Conservation (phyloP, 92 coral and sea anemone genomes). For the Isaurus tuberculatus region DNA sequence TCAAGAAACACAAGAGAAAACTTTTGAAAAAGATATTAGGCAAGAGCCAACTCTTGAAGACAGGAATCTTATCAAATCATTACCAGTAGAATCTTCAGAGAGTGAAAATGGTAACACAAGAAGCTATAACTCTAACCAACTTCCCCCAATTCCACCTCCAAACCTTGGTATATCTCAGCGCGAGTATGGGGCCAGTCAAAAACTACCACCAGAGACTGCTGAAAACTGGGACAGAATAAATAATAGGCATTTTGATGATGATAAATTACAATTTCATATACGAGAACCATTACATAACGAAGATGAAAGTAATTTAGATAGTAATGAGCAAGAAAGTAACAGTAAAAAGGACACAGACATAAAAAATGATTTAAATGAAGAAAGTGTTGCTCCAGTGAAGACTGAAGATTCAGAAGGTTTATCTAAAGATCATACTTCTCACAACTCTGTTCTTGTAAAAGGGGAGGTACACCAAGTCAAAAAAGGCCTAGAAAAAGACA, state of each 20-base stretch:
- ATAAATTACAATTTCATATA: slow-evolving; percentile 7
- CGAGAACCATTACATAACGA: slow-evolving; percentile 23
- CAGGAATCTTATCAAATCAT: slow-evolving; percentile 63
- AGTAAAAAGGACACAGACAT: not conserved
- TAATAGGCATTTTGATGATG: slow-evolving; percentile 40
- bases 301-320: slow-evolving; percentile 33
- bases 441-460: slow-evolving; percentile 85
- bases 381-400: slow-evolving; percentile 24
- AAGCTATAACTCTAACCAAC: not conserved
- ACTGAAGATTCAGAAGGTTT: slow-evolving; percentile 1
- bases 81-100: slow-evolving; percentile 53
- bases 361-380: not conserved
- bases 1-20: not conserved
- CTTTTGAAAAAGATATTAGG: slow-evolving; percentile 23
- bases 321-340: slow-evolving; percentile 34
- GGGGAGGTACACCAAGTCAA: slow-evolving; percentile 83
- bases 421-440: slow-evolving; percentile 25
- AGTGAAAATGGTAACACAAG: slow-evolving; percentile 13
- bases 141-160: slow-evolving; percentile 21
- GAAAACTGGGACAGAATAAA: slow-evolving; percentile 63
- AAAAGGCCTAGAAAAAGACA: slow-evolving; percentile 81
- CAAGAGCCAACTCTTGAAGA: slow-evolving; percentile 68
- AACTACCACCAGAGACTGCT: slow-evolving; percentile 47
- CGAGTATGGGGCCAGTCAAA: slow-evolving; percentile 14
- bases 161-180: slow-evolving; percentile 17